phyloP scores from a whole-genome alignment of 2,113 vertebrate species.

The Xyrauchen texanus region DNA sequence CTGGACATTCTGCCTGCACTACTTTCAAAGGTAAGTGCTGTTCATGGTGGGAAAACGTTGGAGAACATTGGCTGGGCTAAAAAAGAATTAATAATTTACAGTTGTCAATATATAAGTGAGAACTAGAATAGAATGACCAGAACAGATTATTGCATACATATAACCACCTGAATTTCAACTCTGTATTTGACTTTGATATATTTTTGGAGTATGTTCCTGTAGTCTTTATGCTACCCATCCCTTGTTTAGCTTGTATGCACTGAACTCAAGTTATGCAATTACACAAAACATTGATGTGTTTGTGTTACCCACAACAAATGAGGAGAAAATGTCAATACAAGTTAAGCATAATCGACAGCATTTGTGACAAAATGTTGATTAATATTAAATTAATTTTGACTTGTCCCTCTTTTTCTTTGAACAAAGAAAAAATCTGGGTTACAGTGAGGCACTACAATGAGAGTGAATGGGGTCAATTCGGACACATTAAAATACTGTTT shows the following conservation, averaged over 20 bases:
- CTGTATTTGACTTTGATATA: background rate
- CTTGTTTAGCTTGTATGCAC: background rate
- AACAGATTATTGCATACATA: background rate
- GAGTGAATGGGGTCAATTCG: no score
- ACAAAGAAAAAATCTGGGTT: no score
- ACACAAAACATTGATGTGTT: conserved; percentile 6
- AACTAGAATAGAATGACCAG: background rate
- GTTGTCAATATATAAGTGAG: background rate
- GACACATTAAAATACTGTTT: no score
- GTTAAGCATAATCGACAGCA: no score
- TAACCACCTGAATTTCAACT: background rate
- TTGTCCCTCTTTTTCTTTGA: no score
- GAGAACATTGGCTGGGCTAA: background rate
- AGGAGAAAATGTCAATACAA: background rate
- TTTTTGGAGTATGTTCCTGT: background rate
- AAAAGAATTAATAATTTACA: background rate
- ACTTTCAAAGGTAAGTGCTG: conserved; percentile 80
- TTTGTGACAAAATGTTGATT: no score
- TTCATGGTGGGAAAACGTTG: background rate
- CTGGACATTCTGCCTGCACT: conserved; percentile 81
- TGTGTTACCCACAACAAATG: conserved; percentile 1
- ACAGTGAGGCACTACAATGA: no score
- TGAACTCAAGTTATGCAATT: background rate
- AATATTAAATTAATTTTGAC: no score
- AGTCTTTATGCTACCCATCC: background rate